Conservation (phyloP, 2,797 vertebrate genomes). For the Poecilia picta region DNA sequence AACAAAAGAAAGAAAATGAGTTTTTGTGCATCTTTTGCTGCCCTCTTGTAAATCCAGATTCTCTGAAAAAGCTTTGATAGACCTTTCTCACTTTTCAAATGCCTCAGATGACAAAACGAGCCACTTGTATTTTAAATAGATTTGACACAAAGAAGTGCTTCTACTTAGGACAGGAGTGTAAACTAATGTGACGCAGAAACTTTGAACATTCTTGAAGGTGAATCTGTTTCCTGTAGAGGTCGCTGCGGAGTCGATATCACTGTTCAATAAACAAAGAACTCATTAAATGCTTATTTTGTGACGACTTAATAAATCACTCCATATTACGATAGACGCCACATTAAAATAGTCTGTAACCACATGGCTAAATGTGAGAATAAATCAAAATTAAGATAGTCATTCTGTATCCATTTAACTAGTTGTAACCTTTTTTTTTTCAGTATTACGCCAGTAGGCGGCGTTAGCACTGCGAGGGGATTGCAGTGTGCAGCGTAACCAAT, state of each 20-base stretch:
- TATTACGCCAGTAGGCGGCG: neutral
- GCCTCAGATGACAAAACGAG: neutral
- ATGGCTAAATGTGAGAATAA: neutral
- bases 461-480: neutral
- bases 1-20: constrained; percentile 55
- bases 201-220: neutral
- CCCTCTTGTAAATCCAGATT: too few species aligned
- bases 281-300: neutral
- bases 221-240: neutral
- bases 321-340: too few species aligned
- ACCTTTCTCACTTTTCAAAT: neutral
- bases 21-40: neutral
- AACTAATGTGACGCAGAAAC: neutral
- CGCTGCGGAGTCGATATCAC: neutral
- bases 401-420: neutral
- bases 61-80: too few species aligned
- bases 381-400: neutral
- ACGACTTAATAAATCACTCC: too few species aligned
- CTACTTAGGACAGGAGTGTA: neutral
- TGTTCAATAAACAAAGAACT: neutral
- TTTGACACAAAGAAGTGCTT: neutral
- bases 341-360: neutral
- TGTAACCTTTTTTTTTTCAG: neutral
- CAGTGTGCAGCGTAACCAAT: neutral
- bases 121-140: neutral